Evolutionary conservation across 2,888 invertebrate species (phyloP).

Genomic region (Melieria picta): DNA sequence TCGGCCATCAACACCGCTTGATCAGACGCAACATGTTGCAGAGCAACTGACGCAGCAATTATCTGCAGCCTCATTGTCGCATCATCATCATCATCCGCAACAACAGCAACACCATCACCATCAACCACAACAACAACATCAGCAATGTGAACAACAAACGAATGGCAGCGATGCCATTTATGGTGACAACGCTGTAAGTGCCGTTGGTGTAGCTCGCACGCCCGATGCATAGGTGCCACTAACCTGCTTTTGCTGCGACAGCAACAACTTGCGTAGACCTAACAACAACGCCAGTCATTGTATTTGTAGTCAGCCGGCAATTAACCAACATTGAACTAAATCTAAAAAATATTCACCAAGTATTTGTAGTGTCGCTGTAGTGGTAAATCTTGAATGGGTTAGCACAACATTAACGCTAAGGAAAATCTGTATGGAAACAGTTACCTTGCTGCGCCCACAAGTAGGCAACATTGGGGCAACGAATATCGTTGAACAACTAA

Average conservation of each 20-base stretch:
- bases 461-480: no score
- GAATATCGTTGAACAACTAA: no score
- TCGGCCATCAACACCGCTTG: slow-evolving; percentile 35
- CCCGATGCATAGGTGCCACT: slow-evolving; percentile 10
- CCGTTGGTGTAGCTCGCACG: not conserved
- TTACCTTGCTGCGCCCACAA: no score
- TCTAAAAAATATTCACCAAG: no score
- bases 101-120: not conserved
- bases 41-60: slow-evolving; percentile 40
- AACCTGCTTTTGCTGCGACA: slow-evolving; percentile 24
- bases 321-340: no score
- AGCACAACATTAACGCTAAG: no score
- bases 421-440: no score
- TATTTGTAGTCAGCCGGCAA: not conserved
- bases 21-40: slow-evolving; percentile 27
- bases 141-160: slow-evolving; percentile 24
- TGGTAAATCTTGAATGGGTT: no score
- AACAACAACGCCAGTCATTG: not conserved
- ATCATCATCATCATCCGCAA: slow-evolving; percentile 12
- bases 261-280: not conserved
- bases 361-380: no score
- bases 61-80: not conserved
- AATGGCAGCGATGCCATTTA: slow-evolving; percentile 39
- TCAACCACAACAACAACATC: slow-evolving; percentile 26
- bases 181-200: slow-evolving; percentile 54